Conservation (phyloP, 1,140 invertebrate genomes). For the Atopsyche davidsoni region DNA sequence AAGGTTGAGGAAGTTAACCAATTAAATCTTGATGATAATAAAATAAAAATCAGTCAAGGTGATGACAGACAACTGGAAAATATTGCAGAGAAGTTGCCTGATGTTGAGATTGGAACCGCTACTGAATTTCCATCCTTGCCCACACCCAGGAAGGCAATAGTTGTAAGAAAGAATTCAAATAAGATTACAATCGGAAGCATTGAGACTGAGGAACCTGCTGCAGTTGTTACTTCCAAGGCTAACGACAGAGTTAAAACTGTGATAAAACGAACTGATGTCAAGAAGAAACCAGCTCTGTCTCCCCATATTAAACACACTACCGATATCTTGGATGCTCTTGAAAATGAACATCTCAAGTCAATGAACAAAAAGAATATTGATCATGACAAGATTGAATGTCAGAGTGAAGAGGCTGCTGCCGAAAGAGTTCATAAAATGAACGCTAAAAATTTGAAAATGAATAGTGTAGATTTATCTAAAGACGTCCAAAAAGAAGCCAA, state of each 20-base stretch:
- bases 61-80: no score
- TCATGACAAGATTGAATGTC: background rate
- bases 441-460: constrained; percentile 13
- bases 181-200: constrained; percentile 25
- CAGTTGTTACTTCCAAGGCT: constrained; percentile 12
- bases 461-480: background rate
- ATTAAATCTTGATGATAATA: no score
- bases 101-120: constrained; percentile 46
- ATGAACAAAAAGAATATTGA: constrained; percentile 26
- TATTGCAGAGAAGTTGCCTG: constrained; percentile 34
- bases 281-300: constrained; percentile 28
- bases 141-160: constrained; percentile 38
- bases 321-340: constrained; percentile 40
- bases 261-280: constrained; percentile 27
- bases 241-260: constrained; percentile 19
- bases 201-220: constrained; percentile 1
- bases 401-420: constrained; percentile 27
- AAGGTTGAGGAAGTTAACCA: no score
- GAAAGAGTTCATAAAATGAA: constrained; percentile 33
- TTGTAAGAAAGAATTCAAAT: constrained; percentile 37
- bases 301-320: constrained; percentile 36
- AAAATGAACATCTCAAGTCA: constrained; percentile 38
- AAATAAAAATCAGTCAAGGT: no score
- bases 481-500: background rate
- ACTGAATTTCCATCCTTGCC: constrained; percentile 44